Conservation (phyloP, 2,797 vertebrate genomes). For the Sebastes kiyomatsui region DNA sequence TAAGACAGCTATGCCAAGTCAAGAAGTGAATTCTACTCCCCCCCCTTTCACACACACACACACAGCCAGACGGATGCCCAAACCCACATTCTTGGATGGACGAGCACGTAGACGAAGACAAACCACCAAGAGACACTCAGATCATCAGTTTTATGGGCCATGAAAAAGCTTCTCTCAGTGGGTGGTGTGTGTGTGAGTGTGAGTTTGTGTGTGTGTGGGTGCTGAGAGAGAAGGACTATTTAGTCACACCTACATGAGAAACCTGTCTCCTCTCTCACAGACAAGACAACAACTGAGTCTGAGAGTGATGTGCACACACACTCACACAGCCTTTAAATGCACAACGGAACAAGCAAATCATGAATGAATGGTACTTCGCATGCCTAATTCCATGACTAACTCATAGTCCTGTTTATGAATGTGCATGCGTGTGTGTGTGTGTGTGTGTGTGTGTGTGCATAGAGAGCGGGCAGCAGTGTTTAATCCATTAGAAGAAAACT, state of each 20-base stretch:
- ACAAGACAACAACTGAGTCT: slow-evolving; percentile 48
- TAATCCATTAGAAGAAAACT: slow-evolving; percentile 62
- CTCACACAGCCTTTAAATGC: background rate
- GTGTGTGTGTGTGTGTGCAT: background rate
- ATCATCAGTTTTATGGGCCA: slow-evolving; percentile 66
- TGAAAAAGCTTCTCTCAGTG: slow-evolving; percentile 56
- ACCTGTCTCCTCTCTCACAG: slow-evolving; percentile 55
- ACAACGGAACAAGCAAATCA: slow-evolving; percentile 17
- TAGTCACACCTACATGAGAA: slow-evolving; percentile 72
- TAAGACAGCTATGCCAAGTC: slow-evolving; percentile 69
- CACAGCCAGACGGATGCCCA: slow-evolving; percentile 8
- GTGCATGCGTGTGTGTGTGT: background rate
- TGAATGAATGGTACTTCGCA: slow-evolving; percentile 18
- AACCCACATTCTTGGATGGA: slow-evolving; percentile 30
- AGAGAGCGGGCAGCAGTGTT: slow-evolving; percentile 27
- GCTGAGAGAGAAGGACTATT: slow-evolving; percentile 53
- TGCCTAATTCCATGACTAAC: slow-evolving; percentile 31
- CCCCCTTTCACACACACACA: background rate
- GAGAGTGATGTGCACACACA: background rate
- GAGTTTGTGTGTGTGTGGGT: slow-evolving; percentile 28
- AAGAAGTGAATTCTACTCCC: slow-evolving; percentile 57
- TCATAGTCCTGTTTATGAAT: slow-evolving; percentile 13
- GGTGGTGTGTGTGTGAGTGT: slow-evolving; percentile 43
- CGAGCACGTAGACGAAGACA: slow-evolving; percentile 21
- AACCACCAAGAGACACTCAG: slow-evolving; percentile 49